Base-by-base conservation (phyloP, 2,888 invertebrate genomes). In the Listrodromus nycthemerus region DNA sequence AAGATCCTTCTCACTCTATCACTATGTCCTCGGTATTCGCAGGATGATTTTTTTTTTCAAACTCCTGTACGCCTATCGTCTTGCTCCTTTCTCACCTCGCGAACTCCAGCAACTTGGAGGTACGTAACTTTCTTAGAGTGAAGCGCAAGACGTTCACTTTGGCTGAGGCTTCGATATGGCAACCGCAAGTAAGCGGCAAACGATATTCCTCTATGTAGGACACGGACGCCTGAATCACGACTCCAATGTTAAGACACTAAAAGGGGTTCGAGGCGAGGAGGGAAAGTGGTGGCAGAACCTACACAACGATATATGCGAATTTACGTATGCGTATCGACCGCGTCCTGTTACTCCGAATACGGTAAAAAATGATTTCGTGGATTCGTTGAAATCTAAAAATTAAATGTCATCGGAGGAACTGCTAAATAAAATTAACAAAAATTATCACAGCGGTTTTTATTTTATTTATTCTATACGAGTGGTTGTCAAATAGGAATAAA, bases 201-300 rank as follows among this genome's bases (percentile, higher is more conserved):
- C 69, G 69, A 74, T 78, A 82, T 78, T 86, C 85, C 80, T 76
- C 85, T 86, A 89, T 89, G 89, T 90, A 84, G 89, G 88, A 90
- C 90, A 90, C 85, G 91, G 91, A 91, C 91, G 86, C 76, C 86
- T 90, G 90, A 90, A 90, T 89, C 89, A 89, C 89, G 89, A 89
- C 48, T 89, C 87, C 85, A 88, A 88, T 89, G 88, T 90, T 89
- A 73, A 77, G 77, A 82, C 88, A 88, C 87, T 87, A 87, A 88
- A 88, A 86, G 63, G 86, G 88, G 84, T 88, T 85, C 79, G 83
- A 78, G 84, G 74, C 55, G 67, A 82, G 77, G 73, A 85, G 87
- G 89, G 88, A 89, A 89, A 90, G 89, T 87, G 83, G 74, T 81
- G 75, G 69, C 30, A 70, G 70, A 73, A 76, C 66, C 78, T 82